Evolutionary conservation across 2,888 invertebrate species (phyloP).

Genomic region (Noctua comes): DNA sequence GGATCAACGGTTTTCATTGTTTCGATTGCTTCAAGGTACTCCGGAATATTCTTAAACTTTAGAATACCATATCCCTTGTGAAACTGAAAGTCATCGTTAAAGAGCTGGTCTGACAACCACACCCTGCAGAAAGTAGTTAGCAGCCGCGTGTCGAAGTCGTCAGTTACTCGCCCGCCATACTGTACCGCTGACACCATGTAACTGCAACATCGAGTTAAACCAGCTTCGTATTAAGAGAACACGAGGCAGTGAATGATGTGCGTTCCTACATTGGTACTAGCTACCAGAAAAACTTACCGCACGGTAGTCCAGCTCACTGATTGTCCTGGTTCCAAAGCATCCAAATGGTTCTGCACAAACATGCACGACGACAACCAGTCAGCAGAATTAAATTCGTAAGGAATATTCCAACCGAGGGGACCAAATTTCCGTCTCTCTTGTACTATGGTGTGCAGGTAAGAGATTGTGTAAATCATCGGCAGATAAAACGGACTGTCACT

Average conservation of each 20-base stretch:
- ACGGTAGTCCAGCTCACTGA: slow-evolving; percentile 94
- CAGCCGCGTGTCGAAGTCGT: slow-evolving; percentile 96
- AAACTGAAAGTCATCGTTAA: slow-evolving; percentile 93
- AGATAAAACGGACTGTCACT: slow-evolving; percentile 95
- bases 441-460: slow-evolving; percentile 96
- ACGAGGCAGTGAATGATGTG: neutral
- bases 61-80: slow-evolving; percentile 94
- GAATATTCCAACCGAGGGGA: slow-evolving; percentile 97
- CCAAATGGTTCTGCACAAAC: slow-evolving; percentile 96
- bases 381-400: slow-evolving; percentile 97
- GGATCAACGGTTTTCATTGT: slow-evolving; percentile 94
- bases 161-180: slow-evolving; percentile 97
- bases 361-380: slow-evolving; percentile 96
- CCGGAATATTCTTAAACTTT: slow-evolving; percentile 92
- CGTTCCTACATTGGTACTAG: neutral
- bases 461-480: slow-evolving; percentile 95
- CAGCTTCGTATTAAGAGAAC: neutral
- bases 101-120: slow-evolving; percentile 94
- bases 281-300: slow-evolving; percentile 82
- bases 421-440: slow-evolving; percentile 96
- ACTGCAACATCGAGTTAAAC: slow-evolving; percentile 77
- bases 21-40: slow-evolving; percentile 94
- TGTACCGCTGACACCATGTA: slow-evolving; percentile 98
- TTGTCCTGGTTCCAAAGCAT: slow-evolving; percentile 94
- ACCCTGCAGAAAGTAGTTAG: slow-evolving; percentile 94